Conservation (phyloP, 2,888 invertebrate species). For the Ophion slaviceki region DNA sequence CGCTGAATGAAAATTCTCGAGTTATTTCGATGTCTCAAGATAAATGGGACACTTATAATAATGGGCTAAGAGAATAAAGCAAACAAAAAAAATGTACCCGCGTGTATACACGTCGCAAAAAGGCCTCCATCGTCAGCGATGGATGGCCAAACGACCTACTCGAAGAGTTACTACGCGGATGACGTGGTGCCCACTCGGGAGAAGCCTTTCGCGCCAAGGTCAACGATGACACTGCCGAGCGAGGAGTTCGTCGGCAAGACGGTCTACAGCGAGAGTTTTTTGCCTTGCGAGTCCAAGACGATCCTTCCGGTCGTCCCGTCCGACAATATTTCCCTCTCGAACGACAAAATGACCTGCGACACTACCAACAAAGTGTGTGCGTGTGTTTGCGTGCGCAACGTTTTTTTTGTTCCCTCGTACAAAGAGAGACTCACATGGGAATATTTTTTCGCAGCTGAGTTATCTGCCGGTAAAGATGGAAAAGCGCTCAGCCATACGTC, state of each 20-base stretch:
- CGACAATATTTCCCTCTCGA: conserved; percentile 73
- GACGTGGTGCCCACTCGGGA: conserved; percentile 65
- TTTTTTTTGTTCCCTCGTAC: neutral
- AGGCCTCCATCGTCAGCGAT: conserved; percentile 77
- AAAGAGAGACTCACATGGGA: neutral
- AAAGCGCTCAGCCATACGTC: conserved; percentile 77
- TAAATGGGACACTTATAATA: neutral
- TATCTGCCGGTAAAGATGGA: conserved; percentile 77
- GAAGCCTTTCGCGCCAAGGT: conserved; percentile 60
- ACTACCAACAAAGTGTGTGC: conserved; percentile 81
- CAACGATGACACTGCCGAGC: conserved; percentile 46
- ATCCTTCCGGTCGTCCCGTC: conserved; percentile 74
- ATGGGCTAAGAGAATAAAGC: neutral
- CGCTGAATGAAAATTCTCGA: neutral
- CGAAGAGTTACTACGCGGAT: conserved; percentile 75
- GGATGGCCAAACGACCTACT: conserved; percentile 79
- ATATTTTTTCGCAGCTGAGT: conserved; percentile 76
- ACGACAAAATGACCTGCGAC: conserved; percentile 76
- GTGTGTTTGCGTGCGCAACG: neutral
- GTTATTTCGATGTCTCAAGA: neutral
- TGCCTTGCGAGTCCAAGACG: conserved; percentile 69
- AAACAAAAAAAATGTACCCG: neutral
- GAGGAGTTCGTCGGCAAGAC: conserved; percentile 62
- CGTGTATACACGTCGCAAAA: neutral
- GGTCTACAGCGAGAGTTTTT: conserved; percentile 77